Base-by-base conservation (phyloP, 2,797 vertebrate genomes). In the Brachyrhaphis roseni region DNA sequence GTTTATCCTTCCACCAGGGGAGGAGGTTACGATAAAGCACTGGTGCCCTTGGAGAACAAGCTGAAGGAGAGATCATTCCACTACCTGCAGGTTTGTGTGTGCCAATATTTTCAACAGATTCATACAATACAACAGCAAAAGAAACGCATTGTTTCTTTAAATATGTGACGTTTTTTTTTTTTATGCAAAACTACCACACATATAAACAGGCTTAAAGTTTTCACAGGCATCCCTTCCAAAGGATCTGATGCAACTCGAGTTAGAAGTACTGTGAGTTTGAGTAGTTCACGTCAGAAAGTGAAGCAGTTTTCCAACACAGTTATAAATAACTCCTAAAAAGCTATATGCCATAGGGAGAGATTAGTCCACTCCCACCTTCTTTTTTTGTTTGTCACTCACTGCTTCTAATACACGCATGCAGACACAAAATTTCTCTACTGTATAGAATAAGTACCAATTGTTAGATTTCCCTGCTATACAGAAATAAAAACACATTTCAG, bases 11-110 rank as follows among this genome's bases (percentile, higher is more conserved):
- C 96, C 0, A 89, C 95, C 28, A 93, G 96, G 59, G 92, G 95
- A 43, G 88, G 89, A 18, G 93, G 94, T 85, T 97, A 97, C 4
- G 96, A 98, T 85, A 99, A 99, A 92, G 96, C 97, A 51, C 95
- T 99, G 86, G 97, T 98, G 91, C 97, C 98, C 75, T 89, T 98
- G 80, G 98, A 99, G 84, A 93, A 93, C 94, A 97, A 97, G 93
- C 93, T 98, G 94, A 97, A 97, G 86, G 97, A 99, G 92, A 95
- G 97, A 91, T 97, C 96, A 49, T 98, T 98, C 74, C 98, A 99
- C 93, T 99, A 98, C 92, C 95, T 99, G 91, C 98, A 99, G 98
- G 98, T 98, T 93, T 88, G 94, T 93, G 70, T 78, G 20, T 18
- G 13, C 39, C 46, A 74, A 64, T 53, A 70, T 57, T 59, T 59